Percentiles rank a stretch among this genome's conserved stretches.
Conservation (phyloP, 2,113 vertebrate genomes). For the Lasiurus cinereus region DNA sequence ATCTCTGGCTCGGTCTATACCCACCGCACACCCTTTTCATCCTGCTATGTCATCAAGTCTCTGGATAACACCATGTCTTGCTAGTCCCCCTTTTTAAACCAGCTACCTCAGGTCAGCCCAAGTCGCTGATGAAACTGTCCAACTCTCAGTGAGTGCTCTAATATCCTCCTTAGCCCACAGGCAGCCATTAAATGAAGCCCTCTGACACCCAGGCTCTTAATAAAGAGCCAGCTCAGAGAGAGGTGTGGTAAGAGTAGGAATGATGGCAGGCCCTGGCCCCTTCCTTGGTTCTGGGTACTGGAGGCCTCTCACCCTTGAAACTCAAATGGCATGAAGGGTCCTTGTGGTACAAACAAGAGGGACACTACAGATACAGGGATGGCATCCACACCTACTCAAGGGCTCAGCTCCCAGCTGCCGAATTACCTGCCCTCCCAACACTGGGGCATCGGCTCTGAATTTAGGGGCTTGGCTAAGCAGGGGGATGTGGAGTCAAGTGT, state of each 20-base stretch:
- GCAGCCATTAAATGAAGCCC: conserved; percentile 53
- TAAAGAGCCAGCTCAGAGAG: not conserved
- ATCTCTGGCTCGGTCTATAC: not conserved
- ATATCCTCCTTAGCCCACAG: conserved; percentile 52
- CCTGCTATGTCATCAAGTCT: not conserved
- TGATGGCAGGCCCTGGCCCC: not conserved
- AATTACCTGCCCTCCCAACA: not conserved
- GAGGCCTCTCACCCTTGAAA: not conserved
- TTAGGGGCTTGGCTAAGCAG: not conserved
- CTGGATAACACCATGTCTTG: not conserved
- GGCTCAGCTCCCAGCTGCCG: not conserved
- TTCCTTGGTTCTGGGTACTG: not conserved
- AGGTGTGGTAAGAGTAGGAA: not conserved
- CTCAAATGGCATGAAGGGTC: rapidly evolving
- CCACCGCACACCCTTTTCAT: no score
- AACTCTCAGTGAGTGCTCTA: not conserved
- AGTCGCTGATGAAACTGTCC: not conserved
- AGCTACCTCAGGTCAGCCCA: not conserved
- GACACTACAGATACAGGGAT: rapidly evolving
- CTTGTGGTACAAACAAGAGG: not conserved
- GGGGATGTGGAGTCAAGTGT: not conserved
- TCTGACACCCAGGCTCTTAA: conserved; percentile 58
- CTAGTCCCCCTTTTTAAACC: not conserved
- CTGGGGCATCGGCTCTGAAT: not conserved
- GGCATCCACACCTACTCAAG: rapidly evolving